Percentiles rank a stretch among this genome's conserved stretches.
Evolutionary conservation across 1,140 invertebrate species (phyloP).

Genomic region (Drosophila sucinea): DNA sequence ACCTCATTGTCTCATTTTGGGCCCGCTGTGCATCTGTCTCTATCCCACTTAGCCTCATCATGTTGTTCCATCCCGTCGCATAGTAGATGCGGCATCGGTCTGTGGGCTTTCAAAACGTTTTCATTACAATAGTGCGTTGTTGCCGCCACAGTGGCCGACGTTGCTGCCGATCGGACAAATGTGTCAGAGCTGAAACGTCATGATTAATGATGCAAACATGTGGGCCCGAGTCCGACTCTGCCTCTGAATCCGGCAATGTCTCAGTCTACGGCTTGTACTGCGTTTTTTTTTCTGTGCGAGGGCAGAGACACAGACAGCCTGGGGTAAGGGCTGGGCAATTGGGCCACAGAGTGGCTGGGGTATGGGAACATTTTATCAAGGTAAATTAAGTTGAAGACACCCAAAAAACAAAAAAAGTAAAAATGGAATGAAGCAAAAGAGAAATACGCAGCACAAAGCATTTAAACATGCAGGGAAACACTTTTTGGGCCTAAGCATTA

Average conservation of each 20-base stretch:
- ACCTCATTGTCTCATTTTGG: slow-evolving; percentile 6
- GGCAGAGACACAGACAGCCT: slow-evolving; percentile 57
- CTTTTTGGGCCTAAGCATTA: slow-evolving; percentile 40
- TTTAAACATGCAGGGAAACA: slow-evolving; percentile 28
- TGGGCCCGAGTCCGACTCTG: slow-evolving; percentile 60
- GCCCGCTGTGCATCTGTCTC: slow-evolving; percentile 33
- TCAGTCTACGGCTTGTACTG: slow-evolving; percentile 32
- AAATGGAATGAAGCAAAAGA: not conserved
- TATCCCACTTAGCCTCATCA: slow-evolving; percentile 29
- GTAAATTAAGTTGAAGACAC: slow-evolving; percentile 56
- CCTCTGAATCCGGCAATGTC: slow-evolving; percentile 41
- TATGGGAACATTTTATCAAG: slow-evolving; percentile 60
- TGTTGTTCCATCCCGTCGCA: slow-evolving; percentile 32
- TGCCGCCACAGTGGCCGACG: slow-evolving; percentile 47
- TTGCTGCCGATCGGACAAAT: slow-evolving; percentile 77
- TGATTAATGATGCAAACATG: slow-evolving; percentile 81
- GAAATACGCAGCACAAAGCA: not conserved
- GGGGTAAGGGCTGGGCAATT: slow-evolving; percentile 47
- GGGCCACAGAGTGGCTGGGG: slow-evolving; percentile 20
- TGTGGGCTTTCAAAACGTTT: slow-evolving; percentile 62
- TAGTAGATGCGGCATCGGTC: slow-evolving; percentile 37
- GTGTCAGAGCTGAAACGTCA: slow-evolving; percentile 81
- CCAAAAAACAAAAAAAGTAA: slow-evolving; percentile 45
- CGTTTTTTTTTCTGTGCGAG: slow-evolving; percentile 28
- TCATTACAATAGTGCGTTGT: slow-evolving; percentile 60